These are phyloP conservation scores for Chamaea fasciata DNA, from an alignment of 2,113 vertebrate species.

Conservation along the genomic window DNA sequence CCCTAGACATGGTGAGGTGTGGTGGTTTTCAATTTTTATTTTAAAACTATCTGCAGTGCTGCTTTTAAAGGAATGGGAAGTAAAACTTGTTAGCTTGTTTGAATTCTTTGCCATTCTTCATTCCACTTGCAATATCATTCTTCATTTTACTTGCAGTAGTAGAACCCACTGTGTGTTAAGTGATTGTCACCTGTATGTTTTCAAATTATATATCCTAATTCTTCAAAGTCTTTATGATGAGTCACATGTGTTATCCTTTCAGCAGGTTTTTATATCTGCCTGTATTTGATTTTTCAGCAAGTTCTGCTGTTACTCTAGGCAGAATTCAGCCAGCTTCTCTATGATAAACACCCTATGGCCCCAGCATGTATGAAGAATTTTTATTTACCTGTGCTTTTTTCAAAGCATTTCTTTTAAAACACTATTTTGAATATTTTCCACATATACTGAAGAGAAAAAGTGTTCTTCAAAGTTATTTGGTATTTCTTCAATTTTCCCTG, in stretches of 20 bases:
- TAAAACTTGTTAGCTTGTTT: background rate
- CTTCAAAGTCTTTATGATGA: background rate
- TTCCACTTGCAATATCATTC: background rate
- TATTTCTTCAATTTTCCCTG: background rate
- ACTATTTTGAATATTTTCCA: background rate
- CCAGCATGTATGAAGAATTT: background rate
- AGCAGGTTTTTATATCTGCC: background rate
- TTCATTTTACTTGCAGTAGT: background rate
- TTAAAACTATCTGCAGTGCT: background rate
- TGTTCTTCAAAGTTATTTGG: background rate
- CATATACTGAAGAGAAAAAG: background rate
- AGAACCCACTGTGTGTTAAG: background rate
- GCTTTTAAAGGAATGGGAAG: background rate
- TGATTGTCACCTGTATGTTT: background rate
- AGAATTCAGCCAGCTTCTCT: background rate
- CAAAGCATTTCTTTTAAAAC: background rate
- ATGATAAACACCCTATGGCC: background rate
- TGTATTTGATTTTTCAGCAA: background rate
- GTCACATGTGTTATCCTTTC: background rate
- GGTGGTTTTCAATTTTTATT: background rate
- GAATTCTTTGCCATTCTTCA: background rate
- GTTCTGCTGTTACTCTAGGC: background rate
- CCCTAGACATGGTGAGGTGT: background rate
- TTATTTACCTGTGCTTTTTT: background rate
- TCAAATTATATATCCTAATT: background rate